phyloP scores from a whole-genome alignment of 2,797 vertebrate species.

The Pipistrellus pygmaeus region DNA sequence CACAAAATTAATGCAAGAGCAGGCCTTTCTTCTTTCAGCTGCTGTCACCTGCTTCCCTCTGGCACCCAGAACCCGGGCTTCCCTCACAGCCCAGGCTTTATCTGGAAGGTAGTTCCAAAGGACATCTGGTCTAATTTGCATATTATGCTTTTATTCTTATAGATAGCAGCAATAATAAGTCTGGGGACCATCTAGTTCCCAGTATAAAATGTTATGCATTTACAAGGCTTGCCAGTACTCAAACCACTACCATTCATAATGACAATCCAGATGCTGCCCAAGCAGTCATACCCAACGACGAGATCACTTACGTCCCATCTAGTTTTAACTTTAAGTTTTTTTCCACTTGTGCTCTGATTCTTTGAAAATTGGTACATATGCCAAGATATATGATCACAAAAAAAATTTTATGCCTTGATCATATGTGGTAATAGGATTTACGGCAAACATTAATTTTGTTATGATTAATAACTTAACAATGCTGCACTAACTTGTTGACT shows the following conservation, averaged over 20 bases:
- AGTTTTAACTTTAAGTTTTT: neutral
- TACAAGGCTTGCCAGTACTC: neutral
- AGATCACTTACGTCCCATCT: neutral
- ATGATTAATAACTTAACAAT: conserved; percentile 13
- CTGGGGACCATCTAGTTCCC: neutral
- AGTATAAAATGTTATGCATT: neutral
- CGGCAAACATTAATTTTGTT: conserved; percentile 28
- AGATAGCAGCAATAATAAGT: neutral
- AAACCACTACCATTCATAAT: neutral
- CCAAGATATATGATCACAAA: neutral
- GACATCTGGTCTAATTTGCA: too few species aligned
- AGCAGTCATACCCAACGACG: neutral
- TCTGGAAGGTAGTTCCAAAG: too few species aligned
- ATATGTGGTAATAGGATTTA: conserved; percentile 13
- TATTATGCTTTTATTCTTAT: too few species aligned
- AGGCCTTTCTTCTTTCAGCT: too few species aligned
- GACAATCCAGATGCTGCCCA: neutral
- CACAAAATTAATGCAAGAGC: too few species aligned
- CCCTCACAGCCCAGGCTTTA: too few species aligned
- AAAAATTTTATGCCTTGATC: neutral
- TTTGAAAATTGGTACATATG: neutral
- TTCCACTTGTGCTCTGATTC: neutral
- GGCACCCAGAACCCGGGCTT: too few species aligned
- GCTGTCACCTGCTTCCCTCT: too few species aligned
- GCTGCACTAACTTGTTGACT: conserved; percentile 22